phyloP scores from a whole-genome alignment of 2,113 vertebrate species.

The Dolichotis patagonum region DNA sequence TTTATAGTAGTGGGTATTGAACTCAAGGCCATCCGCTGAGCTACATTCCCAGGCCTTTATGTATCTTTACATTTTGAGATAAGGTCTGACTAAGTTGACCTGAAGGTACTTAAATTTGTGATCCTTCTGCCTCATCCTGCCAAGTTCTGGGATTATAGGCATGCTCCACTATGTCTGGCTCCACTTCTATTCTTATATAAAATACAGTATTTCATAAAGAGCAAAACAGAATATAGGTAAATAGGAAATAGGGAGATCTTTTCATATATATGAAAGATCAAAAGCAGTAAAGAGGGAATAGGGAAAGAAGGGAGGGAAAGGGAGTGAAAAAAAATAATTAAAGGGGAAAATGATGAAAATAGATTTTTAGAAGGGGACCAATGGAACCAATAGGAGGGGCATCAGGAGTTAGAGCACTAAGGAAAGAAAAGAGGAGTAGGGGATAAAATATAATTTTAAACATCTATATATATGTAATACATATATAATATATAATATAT shows the following conservation, averaged over 20 bases:
- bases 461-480: too few species aligned
- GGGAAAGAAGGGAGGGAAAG: not conserved
- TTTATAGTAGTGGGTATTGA: not conserved
- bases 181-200: slow-evolving; percentile 8
- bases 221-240: not conserved
- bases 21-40: not conserved
- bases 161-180: not conserved
- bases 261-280: not conserved
- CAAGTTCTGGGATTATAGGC: not conserved
- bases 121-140: too few species aligned
- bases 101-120: too few species aligned
- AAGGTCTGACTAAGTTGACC: too few species aligned
- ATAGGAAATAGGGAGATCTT: not conserved
- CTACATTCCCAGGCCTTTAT: too few species aligned
- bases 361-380: not conserved
- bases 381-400: not conserved
- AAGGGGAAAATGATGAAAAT: not conserved
- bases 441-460: not conserved
- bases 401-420: not conserved
- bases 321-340: not conserved
- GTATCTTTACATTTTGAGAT: too few species aligned
- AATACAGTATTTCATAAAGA: not conserved
- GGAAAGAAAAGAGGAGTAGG: not conserved
- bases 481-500: not conserved
- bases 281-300: not conserved